Evolutionary conservation across 2,888 invertebrate species (phyloP).

Genomic region (Gibbula magus): DNA sequence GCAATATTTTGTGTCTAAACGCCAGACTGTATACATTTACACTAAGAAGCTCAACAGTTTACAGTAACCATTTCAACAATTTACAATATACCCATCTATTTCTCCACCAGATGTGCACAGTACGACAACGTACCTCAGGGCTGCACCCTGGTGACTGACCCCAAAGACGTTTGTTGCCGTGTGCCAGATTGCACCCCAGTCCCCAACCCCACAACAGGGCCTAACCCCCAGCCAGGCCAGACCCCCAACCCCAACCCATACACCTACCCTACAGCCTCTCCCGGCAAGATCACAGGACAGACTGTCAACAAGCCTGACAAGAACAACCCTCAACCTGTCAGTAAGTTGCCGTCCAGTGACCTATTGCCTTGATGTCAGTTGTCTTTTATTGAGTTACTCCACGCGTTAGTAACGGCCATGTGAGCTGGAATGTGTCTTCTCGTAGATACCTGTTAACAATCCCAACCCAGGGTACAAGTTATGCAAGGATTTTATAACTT

Average conservation of each 20-base stretch:
- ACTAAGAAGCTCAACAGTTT: too few species aligned
- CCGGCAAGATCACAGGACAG: conserved; percentile 31
- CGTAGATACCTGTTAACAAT: too few species aligned
- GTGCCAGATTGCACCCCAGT: conserved; percentile 48
- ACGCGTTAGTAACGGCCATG: too few species aligned
- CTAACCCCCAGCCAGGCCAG: conserved; percentile 42
- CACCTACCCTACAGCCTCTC: conserved; percentile 45
- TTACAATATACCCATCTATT: not conserved
- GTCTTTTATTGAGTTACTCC: too few species aligned
- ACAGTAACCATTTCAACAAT: too few species aligned
- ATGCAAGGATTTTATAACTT: too few species aligned
- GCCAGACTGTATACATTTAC: too few species aligned
- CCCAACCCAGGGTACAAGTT: too few species aligned
- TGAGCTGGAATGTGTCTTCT: too few species aligned
- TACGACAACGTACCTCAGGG: conserved; percentile 49
- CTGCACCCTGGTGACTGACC: conserved; percentile 54
- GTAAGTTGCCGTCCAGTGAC: too few species aligned
- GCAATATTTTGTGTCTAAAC: too few species aligned
- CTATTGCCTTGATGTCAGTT: too few species aligned
- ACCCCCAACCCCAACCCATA: conserved; percentile 18
- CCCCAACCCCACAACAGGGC: conserved; percentile 37
- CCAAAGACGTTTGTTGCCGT: conserved; percentile 58
- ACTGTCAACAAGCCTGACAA: conserved; percentile 20
- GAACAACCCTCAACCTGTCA: not conserved
- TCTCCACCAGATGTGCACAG: conserved; percentile 52